Conservation (phyloP, 2,888 invertebrate species). For the Ophraella communa region DNA sequence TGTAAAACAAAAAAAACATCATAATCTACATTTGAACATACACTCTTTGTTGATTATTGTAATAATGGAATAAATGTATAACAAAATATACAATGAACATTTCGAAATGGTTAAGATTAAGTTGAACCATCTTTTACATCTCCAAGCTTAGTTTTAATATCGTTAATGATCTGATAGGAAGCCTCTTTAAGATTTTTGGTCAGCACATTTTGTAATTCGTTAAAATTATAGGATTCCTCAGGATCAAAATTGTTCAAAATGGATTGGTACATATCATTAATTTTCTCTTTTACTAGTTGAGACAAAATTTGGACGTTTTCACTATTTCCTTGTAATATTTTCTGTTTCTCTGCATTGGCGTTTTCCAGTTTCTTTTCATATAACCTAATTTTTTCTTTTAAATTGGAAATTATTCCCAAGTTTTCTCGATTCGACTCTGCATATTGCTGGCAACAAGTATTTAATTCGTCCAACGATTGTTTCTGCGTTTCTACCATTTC, state of each 20-base stretch:
- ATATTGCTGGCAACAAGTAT: conserved; percentile 30
- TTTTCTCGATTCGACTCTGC: background rate
- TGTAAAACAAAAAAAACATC: no score
- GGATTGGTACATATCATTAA: conserved; percentile 52
- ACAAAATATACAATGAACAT: no score
- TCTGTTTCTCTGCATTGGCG: conserved; percentile 29
- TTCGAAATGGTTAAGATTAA: no score
- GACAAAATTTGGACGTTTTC: conserved; percentile 15
- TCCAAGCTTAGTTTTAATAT: conserved; percentile 8
- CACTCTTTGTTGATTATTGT: no score
- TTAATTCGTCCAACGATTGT: conserved; percentile 36
- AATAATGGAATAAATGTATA: no score
- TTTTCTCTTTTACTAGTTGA: conserved; percentile 48
- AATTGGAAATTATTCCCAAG: background rate
- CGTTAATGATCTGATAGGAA: conserved; percentile 34
- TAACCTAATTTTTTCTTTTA: conserved; percentile 30
- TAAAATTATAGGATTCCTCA: conserved; percentile 26
- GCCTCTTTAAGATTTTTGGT: conserved; percentile 39
- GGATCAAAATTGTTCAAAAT: conserved; percentile 45
- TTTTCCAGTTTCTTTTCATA: conserved; percentile 30
- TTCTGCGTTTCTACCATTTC: conserved; percentile 34
- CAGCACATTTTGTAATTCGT: conserved; percentile 35
- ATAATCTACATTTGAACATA: no score
- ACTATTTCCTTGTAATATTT: conserved; percentile 14
- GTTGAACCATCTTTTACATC: background rate